These are phyloP conservation scores for Edolisoma coerulescens DNA, from an alignment of 2,113 vertebrate species.

Conservation along the genomic window DNA sequence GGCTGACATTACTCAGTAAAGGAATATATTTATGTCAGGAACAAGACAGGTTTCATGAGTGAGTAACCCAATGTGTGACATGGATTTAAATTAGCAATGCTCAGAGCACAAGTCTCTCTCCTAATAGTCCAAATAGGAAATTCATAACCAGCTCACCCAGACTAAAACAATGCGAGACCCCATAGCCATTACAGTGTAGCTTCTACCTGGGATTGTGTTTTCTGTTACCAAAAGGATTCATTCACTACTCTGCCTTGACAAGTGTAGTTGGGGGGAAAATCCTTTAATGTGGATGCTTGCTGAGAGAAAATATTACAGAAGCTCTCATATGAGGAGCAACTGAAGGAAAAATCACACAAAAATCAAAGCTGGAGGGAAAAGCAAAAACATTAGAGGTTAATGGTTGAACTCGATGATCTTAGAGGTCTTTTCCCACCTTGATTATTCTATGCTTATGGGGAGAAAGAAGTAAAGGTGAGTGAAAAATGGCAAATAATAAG, in stretches of 20 bases:
- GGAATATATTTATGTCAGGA: background rate
- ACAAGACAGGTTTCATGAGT: background rate
- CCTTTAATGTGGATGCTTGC: background rate
- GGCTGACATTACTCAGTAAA: background rate
- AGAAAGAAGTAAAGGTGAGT: background rate
- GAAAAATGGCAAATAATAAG: background rate
- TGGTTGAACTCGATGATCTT: background rate
- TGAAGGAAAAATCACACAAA: background rate
- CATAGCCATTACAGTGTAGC: background rate
- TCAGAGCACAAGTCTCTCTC: background rate
- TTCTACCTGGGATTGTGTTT: background rate
- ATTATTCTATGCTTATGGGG: background rate
- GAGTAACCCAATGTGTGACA: background rate
- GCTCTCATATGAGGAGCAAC: background rate
- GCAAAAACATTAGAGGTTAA: background rate
- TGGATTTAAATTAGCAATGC: background rate
- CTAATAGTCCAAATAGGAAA: fast-evolving
- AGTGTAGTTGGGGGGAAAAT: fast-evolving
- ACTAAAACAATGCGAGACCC: background rate
- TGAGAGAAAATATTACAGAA: background rate
- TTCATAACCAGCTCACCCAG: background rate
- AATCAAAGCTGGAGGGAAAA: background rate
- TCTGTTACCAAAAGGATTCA: background rate
- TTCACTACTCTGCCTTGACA: background rate
- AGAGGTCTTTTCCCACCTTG: background rate